phyloP scores from a whole-genome alignment of 2,797 vertebrate species.

The Siniperca obscura region DNA sequence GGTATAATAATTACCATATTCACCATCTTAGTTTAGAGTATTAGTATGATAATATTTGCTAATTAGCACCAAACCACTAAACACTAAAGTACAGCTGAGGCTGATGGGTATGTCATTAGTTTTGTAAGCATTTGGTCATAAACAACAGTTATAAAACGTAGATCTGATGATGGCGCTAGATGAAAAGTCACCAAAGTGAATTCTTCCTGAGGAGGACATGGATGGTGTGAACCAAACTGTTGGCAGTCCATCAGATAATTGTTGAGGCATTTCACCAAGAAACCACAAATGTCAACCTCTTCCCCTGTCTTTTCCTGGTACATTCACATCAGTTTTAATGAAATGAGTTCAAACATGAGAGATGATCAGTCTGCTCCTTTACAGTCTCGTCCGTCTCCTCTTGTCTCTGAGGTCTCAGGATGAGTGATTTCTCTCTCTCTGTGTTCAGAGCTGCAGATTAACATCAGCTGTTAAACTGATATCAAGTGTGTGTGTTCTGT shows the following conservation, averaged over 20 bases:
- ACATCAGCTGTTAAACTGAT: constrained; percentile 37
- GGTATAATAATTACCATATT: too few relatives aligned
- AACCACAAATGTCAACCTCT: not conserved
- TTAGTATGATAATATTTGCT: too few relatives aligned
- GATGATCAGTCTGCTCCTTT: constrained; percentile 2
- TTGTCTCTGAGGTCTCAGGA: constrained; percentile 6
- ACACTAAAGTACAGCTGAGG: too few relatives aligned
- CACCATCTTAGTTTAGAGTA: too few relatives aligned
- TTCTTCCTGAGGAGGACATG: not conserved
- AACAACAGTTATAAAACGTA: not conserved
- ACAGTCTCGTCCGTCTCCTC: not conserved
- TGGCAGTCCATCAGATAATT: not conserved
- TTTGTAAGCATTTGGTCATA: not conserved
- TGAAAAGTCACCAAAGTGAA: not conserved
- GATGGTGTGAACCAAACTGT: not conserved
- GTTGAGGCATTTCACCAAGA: not conserved
- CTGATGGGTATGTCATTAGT: too few relatives aligned
- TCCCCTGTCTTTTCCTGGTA: not conserved
- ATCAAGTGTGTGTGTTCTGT: not conserved
- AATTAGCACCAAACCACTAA: too few relatives aligned
- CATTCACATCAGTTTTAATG: not conserved
- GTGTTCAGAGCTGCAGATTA: constrained; percentile 14
- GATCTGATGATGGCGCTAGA: not conserved
- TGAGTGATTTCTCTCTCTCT: not conserved
- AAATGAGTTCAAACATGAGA: not conserved